Evolutionary conservation across 2,797 vertebrate species (phyloP), one percentile per base, ranked within the genome.

Genomic region (Botia kubotai): DNA sequence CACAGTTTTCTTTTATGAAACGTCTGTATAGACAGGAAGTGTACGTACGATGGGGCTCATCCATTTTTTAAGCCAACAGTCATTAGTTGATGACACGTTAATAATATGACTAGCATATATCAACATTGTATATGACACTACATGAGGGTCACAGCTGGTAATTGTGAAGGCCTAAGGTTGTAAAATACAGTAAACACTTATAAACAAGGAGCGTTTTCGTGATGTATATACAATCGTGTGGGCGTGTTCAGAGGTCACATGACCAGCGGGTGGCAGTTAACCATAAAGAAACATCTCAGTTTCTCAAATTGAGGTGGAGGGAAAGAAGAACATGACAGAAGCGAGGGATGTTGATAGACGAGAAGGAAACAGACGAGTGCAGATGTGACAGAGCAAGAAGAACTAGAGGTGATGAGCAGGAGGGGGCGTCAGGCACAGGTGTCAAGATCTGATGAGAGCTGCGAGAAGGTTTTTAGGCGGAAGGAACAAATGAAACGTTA

Each of bases 271-370:
- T 89, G 0, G 92, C 93, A 0, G 92, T 96, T 17, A 65, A 96
- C 97, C 87, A 88, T 88, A 62, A 94, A 92, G 84, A 95, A 93
- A 74, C 95, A 95, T 75, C 90, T 96, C 85, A 96, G 95, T 89
- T 96, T 93, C 86, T 95, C 84, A 95, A 96, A 94, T 91, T 94
- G 85, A 91, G 52, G 36, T 48, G 21, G 33, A 62, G 4, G 12
- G 17, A 83, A 87, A 78, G 62, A 82, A 58, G 71, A 19, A 77
- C 33, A 7, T 29, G 33, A 76, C 29, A 76, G 2, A 66, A 66
- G 4, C 0, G 19, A 60, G 21, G 29, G 39, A 70, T 60, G 76
- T 39, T 70, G 66, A 77, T 21, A 14, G 50, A 58, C 21, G 57
- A 62, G 58, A 70, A 43, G 36, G 53, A 50, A 69, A 39, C 21